Percentiles rank a stretch among this genome's conserved stretches.
Conservation (phyloP, 2,113 vertebrate species). For the Silurus asotus region DNA sequence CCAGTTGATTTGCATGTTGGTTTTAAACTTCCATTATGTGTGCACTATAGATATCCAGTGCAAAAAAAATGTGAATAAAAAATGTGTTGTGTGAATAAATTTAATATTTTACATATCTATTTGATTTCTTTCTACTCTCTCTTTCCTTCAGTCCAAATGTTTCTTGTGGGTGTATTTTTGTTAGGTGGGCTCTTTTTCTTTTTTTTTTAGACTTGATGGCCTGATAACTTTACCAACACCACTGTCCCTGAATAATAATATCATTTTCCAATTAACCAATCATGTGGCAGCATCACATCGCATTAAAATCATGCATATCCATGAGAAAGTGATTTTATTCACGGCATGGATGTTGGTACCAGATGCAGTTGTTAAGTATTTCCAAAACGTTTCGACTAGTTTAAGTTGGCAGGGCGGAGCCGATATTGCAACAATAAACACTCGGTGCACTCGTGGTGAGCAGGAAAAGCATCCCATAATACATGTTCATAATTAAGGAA, state of each 20-base stretch:
- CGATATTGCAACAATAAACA: background rate
- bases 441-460: background rate
- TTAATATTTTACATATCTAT: background rate
- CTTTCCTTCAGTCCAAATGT: no score
- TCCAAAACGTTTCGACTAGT: background rate
- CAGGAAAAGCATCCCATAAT: background rate
- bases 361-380: background rate
- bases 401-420: background rate
- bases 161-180: background rate
- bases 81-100: no score
- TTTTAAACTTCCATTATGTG: background rate
- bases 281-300: background rate
- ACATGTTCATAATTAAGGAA: background rate
- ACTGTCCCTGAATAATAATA: background rate
- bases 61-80: background rate
- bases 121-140: background rate
- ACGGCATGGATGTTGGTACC: background rate
- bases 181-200: no score
- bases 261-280: background rate
- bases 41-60: background rate
- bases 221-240: background rate
- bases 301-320: background rate
- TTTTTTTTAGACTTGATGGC: background rate
- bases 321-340: background rate
- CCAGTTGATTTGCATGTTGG: background rate